Percentiles rank a stretch among this genome's conserved stretches.
Evolutionary conservation across 1,140 invertebrate species (phyloP).

Genomic region (Linepithema humile): DNA sequence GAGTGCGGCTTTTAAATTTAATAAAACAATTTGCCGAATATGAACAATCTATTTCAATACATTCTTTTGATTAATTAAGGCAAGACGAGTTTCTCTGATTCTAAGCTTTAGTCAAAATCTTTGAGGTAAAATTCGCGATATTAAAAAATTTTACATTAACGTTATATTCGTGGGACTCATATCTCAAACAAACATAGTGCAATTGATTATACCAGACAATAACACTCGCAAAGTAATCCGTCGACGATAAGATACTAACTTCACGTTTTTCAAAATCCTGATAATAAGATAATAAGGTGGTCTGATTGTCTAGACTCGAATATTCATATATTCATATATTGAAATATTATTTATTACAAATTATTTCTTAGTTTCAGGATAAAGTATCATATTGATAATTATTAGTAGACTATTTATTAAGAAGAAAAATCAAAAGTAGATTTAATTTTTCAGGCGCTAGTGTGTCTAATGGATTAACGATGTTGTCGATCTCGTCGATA

Average conservation of each 20-base stretch:
- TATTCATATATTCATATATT: neutral
- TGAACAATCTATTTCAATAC: neutral
- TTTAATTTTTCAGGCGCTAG: neutral
- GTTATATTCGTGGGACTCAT: neutral
- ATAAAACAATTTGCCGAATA: neutral
- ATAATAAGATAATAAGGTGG: neutral
- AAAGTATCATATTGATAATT: neutral
- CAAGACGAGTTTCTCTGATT: neutral
- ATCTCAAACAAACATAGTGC: neutral
- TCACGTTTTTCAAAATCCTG: neutral
- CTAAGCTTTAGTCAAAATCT: neutral
- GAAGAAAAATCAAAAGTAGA: neutral
- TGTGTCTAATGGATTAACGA: conserved; percentile 20
- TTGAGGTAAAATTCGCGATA: neutral
- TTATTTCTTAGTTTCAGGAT: neutral
- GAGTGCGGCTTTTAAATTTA: neutral
- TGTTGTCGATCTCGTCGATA: conserved; percentile 9
- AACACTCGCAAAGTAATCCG: neutral
- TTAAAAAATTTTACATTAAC: neutral
- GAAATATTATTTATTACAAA: neutral
- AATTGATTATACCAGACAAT: neutral
- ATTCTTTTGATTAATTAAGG: neutral
- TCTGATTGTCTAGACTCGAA: neutral
- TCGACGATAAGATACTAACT: neutral
- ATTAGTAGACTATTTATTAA: neutral